These are phyloP conservation scores for Clivina fossor DNA, from an alignment of 2,888 invertebrate species.

Conservation along the genomic window DNA sequence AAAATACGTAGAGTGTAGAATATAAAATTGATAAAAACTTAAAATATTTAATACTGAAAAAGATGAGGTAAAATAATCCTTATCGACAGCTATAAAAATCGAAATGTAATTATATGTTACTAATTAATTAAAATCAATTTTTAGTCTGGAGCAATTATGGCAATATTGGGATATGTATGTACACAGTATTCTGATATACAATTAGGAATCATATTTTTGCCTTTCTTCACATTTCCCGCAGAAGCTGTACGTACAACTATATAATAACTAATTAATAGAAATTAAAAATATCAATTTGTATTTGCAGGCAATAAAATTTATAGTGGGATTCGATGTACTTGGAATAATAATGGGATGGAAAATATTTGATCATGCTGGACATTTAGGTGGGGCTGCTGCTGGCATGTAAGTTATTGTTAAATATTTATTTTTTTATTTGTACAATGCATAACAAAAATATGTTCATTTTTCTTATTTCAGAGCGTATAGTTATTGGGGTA, in stretches of 20 bases:
- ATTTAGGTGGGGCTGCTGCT: constrained; percentile 90
- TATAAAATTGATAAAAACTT: too few species aligned
- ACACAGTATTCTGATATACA: constrained; percentile 85
- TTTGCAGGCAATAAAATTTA: constrained; percentile 79
- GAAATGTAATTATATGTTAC: constrained; percentile 39
- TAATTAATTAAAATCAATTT: too few species aligned
- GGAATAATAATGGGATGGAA: constrained; percentile 87
- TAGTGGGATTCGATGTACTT: constrained; percentile 80
- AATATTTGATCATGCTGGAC: constrained; percentile 97
- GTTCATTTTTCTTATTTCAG: constrained; percentile 54
- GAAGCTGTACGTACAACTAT: constrained; percentile 75
- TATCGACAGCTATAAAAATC: too few species aligned
- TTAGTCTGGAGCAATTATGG: constrained; percentile 95
- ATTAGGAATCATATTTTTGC: constrained; percentile 86
- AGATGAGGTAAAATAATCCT: too few species aligned
- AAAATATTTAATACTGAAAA: too few species aligned
- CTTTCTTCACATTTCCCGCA: constrained; percentile 87
- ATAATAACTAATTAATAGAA: too few species aligned
- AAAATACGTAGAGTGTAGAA: too few species aligned
- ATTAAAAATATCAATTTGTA: too few species aligned
- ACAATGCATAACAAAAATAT: too few species aligned
- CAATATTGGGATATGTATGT: constrained; percentile 84
- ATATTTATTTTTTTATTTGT: constrained; percentile 27
- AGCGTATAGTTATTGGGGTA: constrained; percentile 73
- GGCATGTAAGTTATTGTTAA: constrained; percentile 73